phyloP scores from a whole-genome alignment of 1,140 invertebrate genomes.

The Aricia agestis region DNA sequence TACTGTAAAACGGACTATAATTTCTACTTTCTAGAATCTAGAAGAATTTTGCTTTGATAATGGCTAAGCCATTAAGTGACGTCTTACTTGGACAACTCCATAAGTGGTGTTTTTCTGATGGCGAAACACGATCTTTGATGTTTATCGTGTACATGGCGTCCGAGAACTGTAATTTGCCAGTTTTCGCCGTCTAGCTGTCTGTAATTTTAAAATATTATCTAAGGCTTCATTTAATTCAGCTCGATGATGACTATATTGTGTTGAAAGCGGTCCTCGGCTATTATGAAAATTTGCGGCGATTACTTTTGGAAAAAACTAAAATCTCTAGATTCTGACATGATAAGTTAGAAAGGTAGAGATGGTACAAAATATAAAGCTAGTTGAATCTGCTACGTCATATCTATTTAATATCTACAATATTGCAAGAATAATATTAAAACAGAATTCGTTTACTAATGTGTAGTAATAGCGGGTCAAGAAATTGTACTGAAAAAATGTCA shows the following conservation, averaged over 20 bases:
- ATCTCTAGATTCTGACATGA: background rate
- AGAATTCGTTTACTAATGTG: too few relatives aligned
- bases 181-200: conserved; percentile 55
- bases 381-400: too few relatives aligned
- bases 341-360: too few relatives aligned
- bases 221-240: conserved; percentile 47
- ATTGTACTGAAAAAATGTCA: background rate
- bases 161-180: conserved; percentile 65
- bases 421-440: too few relatives aligned
- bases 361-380: too few relatives aligned
- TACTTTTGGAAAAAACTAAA: conserved; percentile 3
- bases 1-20: background rate
- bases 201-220: conserved; percentile 54
- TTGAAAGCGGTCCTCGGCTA: conserved; percentile 22
- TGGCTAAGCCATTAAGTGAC: conserved; percentile 2
- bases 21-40: background rate
- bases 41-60: background rate
- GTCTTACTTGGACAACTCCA: background rate
- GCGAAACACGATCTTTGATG: conserved; percentile 35
- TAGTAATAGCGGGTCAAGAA: background rate
- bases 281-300: conserved; percentile 14
- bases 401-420: too few relatives aligned
- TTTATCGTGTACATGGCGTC: conserved; percentile 44
- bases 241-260: background rate
- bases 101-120: conserved; percentile 24